phyloP scores from a whole-genome alignment of 2,113 vertebrate species.

The Caranx ignobilis region DNA sequence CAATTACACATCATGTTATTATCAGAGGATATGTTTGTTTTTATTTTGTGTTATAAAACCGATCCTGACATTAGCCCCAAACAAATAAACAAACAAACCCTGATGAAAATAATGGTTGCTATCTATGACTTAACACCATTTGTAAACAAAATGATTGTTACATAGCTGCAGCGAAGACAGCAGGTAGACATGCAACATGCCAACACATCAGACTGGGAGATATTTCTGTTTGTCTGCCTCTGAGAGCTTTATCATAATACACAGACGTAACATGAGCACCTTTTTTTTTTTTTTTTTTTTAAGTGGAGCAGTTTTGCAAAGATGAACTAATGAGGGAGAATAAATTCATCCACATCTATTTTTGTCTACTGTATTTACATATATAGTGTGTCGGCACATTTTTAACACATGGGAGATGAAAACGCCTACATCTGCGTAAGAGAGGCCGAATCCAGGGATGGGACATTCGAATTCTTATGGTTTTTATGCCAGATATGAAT shows the following conservation, averaged over 20 bases:
- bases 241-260: conserved; percentile 7
- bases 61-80: background rate
- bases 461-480: background rate
- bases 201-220: background rate
- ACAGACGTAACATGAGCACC: background rate
- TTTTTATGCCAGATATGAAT: background rate
- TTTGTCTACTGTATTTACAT: conserved; percentile 29
- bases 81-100: no score
- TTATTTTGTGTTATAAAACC: background rate
- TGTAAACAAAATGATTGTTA: background rate
- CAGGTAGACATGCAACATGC: no score
- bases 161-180: background rate
- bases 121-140: background rate
- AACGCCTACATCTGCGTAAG: background rate
- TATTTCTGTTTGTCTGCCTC: conserved; percentile 1
- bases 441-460: background rate
- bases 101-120: no score
- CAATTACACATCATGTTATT: background rate
- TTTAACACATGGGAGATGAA: background rate
- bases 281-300: background rate
- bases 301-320: conserved; percentile 2
- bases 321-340: background rate
- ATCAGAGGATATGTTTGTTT: background rate
- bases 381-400: conserved; percentile 7
- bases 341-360: conserved; percentile 18